Percentiles rank a stretch among this genome's conserved stretches.
These are phyloP conservation scores for Merodon equestris DNA, from an alignment of 2,888 invertebrate species.

Conservation along the genomic window DNA sequence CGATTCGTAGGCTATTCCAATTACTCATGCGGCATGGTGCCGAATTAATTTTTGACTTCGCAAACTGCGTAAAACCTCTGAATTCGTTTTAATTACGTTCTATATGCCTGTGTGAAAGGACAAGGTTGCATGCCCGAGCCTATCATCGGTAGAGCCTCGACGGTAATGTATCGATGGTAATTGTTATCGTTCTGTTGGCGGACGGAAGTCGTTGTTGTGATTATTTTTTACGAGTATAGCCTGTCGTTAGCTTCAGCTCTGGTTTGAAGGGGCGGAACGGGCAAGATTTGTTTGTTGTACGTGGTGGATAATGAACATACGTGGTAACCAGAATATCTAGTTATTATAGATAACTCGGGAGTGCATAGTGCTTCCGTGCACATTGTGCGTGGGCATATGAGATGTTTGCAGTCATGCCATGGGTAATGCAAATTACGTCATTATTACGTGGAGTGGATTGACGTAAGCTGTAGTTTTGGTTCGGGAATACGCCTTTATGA, in stretches of 20 bases:
- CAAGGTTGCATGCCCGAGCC: neutral
- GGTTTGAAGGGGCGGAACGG: conserved; percentile 4
- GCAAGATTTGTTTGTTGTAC: neutral
- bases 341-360: conserved; percentile 15
- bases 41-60: conserved; percentile 47
- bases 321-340: conserved; percentile 27
- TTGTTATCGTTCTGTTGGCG: conserved; percentile 58
- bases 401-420: neutral
- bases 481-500: too few relatives aligned
- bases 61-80: conserved; percentile 18
- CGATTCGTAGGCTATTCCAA: conserved; percentile 25
- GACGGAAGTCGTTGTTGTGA: conserved; percentile 54
- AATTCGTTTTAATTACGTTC: conserved; percentile 54
- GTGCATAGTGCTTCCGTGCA: conserved; percentile 6
- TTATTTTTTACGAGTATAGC: conserved; percentile 43
- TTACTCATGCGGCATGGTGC: conserved; percentile 45
- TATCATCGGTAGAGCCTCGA: conserved; percentile 8
- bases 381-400: conserved; percentile 11
- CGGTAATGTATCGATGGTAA: conserved; percentile 58
- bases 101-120: neutral
- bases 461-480: too few relatives aligned
- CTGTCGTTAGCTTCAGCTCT: conserved; percentile 32
- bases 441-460: too few relatives aligned
- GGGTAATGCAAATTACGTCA: neutral
- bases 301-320: conserved; percentile 15